Base-by-base conservation (phyloP, 2,797 vertebrate species). In the Clarias fuscus region DNA sequence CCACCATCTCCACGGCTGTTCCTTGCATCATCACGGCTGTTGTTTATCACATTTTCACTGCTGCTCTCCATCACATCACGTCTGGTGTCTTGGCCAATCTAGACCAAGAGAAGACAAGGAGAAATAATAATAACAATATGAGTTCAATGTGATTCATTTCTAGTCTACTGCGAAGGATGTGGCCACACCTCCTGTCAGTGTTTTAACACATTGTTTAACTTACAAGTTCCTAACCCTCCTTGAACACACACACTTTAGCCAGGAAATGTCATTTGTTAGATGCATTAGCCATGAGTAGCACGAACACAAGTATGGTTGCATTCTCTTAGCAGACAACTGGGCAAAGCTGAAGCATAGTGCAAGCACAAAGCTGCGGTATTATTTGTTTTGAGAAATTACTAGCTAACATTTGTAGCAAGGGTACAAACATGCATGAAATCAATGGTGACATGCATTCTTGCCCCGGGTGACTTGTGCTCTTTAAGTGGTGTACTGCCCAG, bases 31-130 rank as follows among this genome's bases (percentile, higher is more conserved):
- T 70, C 65, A 13, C 1, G 18, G 37, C 22, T 68, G 40, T 27
- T 56, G 80, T 53, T 27, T 10, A 7, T 80, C 17, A 68, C n/a
- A 56, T 68, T 27, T 33, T 70, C 62, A 48, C 15, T 17, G 53
- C n/a, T 82, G 79, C 37, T 30, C 15, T n/a, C 22, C 86, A 93
- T 86, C 3, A 91, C 86, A 84, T 95, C 2, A 91, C 84, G 62
- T 8, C 87, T 90, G 79, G 94, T 92, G 2, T 98, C 97, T 78
- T 88, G 88, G 85, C 94, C 93, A 86, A 99, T 95, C 98, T 99
- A 92, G 4, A 92, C 4, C 85, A 24, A 72, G 56, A 87, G 56
- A 59, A 53, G 53, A 40, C 33, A 86, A 62, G 64, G 56, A 30
- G 11, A 56, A 56, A 30, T 58, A 0, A 5, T 5, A 78, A 24